Evolutionary conservation across 2,113 vertebrate species (phyloP), one percentile per base, ranked within the genome.

Genomic region (Tonatia bakeri): DNA sequence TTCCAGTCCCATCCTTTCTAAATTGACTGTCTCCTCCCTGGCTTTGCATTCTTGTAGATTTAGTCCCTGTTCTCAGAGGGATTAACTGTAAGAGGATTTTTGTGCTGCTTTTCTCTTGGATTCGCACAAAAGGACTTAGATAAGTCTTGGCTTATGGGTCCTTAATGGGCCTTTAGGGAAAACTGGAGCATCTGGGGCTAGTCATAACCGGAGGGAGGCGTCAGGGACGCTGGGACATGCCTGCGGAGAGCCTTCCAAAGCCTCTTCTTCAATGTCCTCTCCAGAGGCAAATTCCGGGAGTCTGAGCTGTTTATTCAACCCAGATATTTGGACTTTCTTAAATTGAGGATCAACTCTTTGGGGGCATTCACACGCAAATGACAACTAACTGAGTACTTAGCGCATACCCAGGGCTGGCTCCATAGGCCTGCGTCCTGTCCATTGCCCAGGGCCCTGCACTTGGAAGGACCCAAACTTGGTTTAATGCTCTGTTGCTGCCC

Each of bases 1-100:
- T 87, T 50, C 61, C 61, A 28, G 28, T 26, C 31, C 61, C 61
- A 31, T 31, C 61, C 61, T 64, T 5, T 64, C 61, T 64, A 64
- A 64, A 28, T 64, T 64, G 28, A 82, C 89, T 75, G n/a, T 75
- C 65, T 92, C 89, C 65, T 82, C 26, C 26, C 64, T 28, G 24
- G 73, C 50, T 87, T 87, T 59, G 24, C 50, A 31, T 59, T 93
- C 93, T 94, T 93, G 83, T 91, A 83, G 88, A 92, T 84, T 91
- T 90, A 94, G 92, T 77, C 73, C 94, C 86, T 97, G 72, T 97
- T 95, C 97, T 97, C 93, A 95, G 79, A 94, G 82, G 95, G 97
- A 98, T 98, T 97, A 96, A 47, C 95, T 47, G 9, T 97, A 98
- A 97, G 97, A 97, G 95, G 97, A 98, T 98, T 98, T 97, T 83